Base-by-base conservation (phyloP, 2,797 vertebrate species). In the Limnodromus scolopaceus region DNA sequence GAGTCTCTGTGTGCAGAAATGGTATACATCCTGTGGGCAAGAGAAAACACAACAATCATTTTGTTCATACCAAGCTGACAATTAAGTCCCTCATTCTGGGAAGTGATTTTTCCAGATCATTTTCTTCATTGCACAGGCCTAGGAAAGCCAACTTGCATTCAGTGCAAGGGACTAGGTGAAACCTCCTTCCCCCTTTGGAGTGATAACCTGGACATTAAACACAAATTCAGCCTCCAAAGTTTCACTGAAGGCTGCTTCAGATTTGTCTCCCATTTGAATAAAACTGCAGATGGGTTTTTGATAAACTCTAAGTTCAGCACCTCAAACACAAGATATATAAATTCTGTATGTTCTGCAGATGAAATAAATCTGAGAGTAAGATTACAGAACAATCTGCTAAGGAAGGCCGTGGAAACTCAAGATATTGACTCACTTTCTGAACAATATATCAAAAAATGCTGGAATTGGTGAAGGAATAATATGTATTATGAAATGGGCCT, bases 1-100 rank as follows among this genome's bases (percentile, higher is more conserved):
- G 97, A 96, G 60, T 96, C 97, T 80, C 96, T 93, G 55, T 95
- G 94, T 5, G 96, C 77, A 75, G 97, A 96, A 41, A 98, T 81
- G 2, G 97, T 96, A 45, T 98, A 97, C 39, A 96, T 96, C 97
- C 98, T 98, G 48, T 3, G 64, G 84, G 65, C 55, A 91, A 46
- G 72, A 96, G 77, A 91, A 55, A 93, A 48, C 2, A 86, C 60
- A 20, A 14, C 36, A 65, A 30, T 68, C 38, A 32, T 18, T 57
- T 38, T 28, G 15, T 13, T 64, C 16, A 3, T 45, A 80, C 19
- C 39, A 85, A 28, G 14, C 3, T 60, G 30, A 34, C 46, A 49
- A 54, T 38, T 54, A 20, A 15, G 3, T 55, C 87, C 64, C 34
- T 60, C 0, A 25, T 39, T 53, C 39, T 61, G 53, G 27, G 24